phyloP scores from a whole-genome alignment of 1,140 invertebrate genomes.

The Cyrtorhinus lividipennis region DNA sequence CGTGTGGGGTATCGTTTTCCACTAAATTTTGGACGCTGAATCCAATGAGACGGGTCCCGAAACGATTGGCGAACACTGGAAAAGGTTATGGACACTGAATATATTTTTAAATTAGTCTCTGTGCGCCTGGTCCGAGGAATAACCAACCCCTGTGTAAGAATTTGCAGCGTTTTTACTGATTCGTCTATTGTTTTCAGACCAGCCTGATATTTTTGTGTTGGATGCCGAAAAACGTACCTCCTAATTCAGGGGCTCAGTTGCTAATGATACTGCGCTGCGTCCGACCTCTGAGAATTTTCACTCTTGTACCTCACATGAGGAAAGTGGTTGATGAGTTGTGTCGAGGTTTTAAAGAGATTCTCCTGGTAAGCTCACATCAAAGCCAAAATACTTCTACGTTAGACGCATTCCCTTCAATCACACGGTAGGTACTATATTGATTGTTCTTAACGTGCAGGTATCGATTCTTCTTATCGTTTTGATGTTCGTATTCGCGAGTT shows the following conservation, averaged over 20 bases:
- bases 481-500: constrained; percentile 99
- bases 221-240: constrained; percentile 86
- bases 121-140: too few species aligned
- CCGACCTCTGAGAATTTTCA: constrained; percentile 91
- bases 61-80: too few species aligned
- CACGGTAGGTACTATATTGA: too few species aligned
- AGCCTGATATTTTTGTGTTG: constrained; percentile 88
- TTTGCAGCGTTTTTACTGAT: too few species aligned
- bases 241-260: constrained; percentile 82
- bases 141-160: too few species aligned
- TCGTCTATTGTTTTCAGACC: constrained; percentile 58
- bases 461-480: constrained; percentile 93
- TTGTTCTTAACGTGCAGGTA: too few species aligned
- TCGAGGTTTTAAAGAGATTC: constrained; percentile 97
- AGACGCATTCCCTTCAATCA: too few species aligned
- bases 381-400: not conserved
- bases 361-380: constrained; percentile 59
- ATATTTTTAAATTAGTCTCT: too few species aligned
- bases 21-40: too few species aligned
- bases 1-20: too few species aligned
- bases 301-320: constrained; percentile 96
- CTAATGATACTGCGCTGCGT: constrained; percentile 94
- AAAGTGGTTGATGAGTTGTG: constrained; percentile 98
- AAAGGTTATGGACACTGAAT: too few species aligned
- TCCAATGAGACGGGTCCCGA: too few species aligned